Evolutionary conservation across 2,888 invertebrate species (phyloP).

Genomic region (Noctua fimbriata): DNA sequence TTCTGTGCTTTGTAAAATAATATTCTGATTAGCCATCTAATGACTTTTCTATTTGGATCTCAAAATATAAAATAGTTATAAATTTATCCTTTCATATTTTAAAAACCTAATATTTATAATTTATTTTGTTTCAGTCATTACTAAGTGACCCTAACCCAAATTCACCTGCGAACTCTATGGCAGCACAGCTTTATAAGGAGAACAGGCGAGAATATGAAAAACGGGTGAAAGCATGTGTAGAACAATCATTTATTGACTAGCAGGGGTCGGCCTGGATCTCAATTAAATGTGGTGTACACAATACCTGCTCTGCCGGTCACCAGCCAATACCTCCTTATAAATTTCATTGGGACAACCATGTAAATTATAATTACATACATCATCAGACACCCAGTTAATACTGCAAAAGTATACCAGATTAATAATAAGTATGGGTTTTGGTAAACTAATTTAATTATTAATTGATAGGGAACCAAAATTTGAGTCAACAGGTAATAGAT

Average conservation of each 20-base stretch:
- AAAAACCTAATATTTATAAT: background rate
- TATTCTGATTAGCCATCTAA: too few species aligned
- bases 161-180: constrained; percentile 99
- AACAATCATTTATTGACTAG: constrained; percentile 99
- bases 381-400: constrained; percentile 66
- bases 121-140: constrained; percentile 95
- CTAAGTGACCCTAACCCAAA: constrained; percentile 99
- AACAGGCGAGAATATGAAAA: constrained; percentile 99
- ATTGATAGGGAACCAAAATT: constrained; percentile 67
- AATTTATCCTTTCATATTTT: background rate
- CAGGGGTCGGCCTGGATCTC: constrained; percentile 77
- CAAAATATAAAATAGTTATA: background rate
- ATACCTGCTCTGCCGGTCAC: constrained; percentile 72
- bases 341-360: constrained; percentile 85
- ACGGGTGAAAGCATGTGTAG: constrained; percentile 99
- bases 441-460: constrained; percentile 68
- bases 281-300: constrained; percentile 76
- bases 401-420: constrained; percentile 65
- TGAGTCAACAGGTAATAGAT: constrained; percentile 67
- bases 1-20: background rate
- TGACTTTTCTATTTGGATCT: background rate
- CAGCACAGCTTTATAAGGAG: constrained; percentile 99
- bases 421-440: constrained; percentile 72
- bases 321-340: constrained; percentile 79
- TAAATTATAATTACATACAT: constrained; percentile 73